A percentile compares a stretch with the other conserved stretches of the same genome.
Evolutionary conservation across 2,888 invertebrate species (phyloP).

Genomic region (Phanerotoma sp.): DNA sequence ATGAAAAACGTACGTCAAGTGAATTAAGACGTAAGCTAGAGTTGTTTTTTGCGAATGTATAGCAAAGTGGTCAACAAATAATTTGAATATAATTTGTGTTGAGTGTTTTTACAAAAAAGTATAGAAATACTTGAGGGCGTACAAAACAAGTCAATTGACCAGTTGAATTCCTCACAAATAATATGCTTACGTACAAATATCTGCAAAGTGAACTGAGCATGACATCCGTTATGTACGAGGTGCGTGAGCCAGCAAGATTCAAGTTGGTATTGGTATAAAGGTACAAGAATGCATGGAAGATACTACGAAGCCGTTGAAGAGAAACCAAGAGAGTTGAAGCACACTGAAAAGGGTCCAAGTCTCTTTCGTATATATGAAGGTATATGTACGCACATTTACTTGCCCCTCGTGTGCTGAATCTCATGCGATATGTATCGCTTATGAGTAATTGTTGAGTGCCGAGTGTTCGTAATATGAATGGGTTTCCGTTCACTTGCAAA

Average conservation of each 20-base stretch:
- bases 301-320: constrained; percentile 2
- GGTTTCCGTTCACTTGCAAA: constrained; percentile 48
- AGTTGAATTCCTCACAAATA: constrained; percentile 31
- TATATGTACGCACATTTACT: constrained; percentile 32
- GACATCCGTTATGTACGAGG: constrained; percentile 36
- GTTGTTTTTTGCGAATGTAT: neutral
- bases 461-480: constrained; percentile 50
- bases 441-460: constrained; percentile 50
- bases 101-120: no score
- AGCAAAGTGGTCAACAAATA: neutral
- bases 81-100: no score
- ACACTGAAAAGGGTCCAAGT: constrained; percentile 24
- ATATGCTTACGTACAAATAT: constrained; percentile 35
- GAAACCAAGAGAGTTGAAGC: constrained; percentile 17
- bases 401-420: constrained; percentile 34
- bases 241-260: constrained; percentile 25
- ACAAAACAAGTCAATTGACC: constrained; percentile 33
- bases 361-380: constrained; percentile 18
- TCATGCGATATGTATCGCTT: constrained; percentile 48
- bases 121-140: no score
- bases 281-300: constrained; percentile 1
- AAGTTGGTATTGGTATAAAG: neutral
- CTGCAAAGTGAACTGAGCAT: constrained; percentile 34
- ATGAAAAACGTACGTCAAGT: no score
- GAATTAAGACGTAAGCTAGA: no score